Percentiles rank a stretch among this genome's conserved stretches.
phyloP scores from a whole-genome alignment of 2,888 invertebrate genomes.

The Mythimna loreyi region DNA sequence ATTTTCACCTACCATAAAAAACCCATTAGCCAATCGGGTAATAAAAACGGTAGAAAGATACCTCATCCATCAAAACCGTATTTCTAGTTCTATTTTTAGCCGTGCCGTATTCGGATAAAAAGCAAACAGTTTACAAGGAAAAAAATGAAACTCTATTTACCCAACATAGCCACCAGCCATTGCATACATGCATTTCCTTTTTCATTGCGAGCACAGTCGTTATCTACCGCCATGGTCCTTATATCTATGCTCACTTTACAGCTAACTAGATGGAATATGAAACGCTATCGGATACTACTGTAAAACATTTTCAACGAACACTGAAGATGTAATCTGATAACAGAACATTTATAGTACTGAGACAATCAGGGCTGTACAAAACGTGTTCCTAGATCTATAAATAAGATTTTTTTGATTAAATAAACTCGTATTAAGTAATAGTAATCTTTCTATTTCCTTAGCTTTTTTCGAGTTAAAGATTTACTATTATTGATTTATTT shows the following conservation, averaged over 20 bases:
- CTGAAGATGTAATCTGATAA: constrained; percentile 32
- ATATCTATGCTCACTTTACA: background rate
- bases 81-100: no score
- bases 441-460: no score
- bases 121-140: background rate
- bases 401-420: no score
- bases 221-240: constrained; percentile 20
- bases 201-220: background rate
- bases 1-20: no score
- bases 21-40: no score
- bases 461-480: no score
- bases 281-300: constrained; percentile 4
- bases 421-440: no score
- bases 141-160: constrained; percentile 20
- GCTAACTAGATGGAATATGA: background rate
- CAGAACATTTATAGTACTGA: constrained; percentile 17
- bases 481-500: no score
- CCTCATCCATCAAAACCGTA: no score
- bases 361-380: constrained; percentile 31
- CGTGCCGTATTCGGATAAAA: background rate
- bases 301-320: constrained; percentile 19
- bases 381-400: no score
- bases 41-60: no score
- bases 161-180: constrained; percentile 47
- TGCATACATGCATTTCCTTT: constrained; percentile 41